Evolutionary conservation across 1,140 invertebrate species (phyloP).

Genomic region (Rhagoletis pomonella): DNA sequence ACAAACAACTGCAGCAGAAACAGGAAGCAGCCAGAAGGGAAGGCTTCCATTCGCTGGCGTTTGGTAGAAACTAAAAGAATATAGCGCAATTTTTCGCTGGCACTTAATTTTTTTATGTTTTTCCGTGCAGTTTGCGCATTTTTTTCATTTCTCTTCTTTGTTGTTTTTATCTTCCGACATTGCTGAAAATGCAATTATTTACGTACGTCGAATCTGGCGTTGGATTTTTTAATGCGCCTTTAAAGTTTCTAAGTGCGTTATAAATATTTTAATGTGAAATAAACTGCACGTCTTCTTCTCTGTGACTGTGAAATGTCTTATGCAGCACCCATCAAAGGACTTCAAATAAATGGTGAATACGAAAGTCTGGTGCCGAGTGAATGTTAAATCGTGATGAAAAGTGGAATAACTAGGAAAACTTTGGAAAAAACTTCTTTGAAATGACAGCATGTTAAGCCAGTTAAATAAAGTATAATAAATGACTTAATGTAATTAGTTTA

Average conservation of each 20-base stretch:
- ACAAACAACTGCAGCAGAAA: not conserved
- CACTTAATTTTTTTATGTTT: conserved; percentile 14
- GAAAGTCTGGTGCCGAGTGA: too few relatives aligned
- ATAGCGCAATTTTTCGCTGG: conserved; percentile 16
- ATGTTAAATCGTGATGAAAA: too few relatives aligned
- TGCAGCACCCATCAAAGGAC: not conserved
- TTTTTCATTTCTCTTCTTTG: not conserved
- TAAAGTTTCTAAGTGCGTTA: conserved; percentile 40
- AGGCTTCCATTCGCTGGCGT: not conserved
- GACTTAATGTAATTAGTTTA: too few relatives aligned
- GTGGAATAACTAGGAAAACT: too few relatives aligned
- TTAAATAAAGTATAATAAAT: too few relatives aligned
- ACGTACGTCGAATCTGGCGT: not conserved
- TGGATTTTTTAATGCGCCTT: conserved; percentile 15
- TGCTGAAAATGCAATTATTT: conserved; percentile 28
- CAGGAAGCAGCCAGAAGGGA: not conserved
- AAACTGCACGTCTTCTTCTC: not conserved
- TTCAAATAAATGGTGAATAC: not conserved
- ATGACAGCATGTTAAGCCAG: too few relatives aligned
- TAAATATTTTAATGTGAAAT: conserved; percentile 22
- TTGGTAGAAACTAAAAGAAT: not conserved
- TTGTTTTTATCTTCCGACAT: not conserved
- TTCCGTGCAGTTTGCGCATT: conserved; percentile 17
- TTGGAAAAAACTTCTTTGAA: too few relatives aligned
- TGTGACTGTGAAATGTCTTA: not conserved